A percentile compares a stretch with the other conserved stretches of the same genome.
These are phyloP conservation scores for Arenicola marina DNA, from an alignment of 2,888 invertebrate species.

Conservation along the genomic window DNA sequence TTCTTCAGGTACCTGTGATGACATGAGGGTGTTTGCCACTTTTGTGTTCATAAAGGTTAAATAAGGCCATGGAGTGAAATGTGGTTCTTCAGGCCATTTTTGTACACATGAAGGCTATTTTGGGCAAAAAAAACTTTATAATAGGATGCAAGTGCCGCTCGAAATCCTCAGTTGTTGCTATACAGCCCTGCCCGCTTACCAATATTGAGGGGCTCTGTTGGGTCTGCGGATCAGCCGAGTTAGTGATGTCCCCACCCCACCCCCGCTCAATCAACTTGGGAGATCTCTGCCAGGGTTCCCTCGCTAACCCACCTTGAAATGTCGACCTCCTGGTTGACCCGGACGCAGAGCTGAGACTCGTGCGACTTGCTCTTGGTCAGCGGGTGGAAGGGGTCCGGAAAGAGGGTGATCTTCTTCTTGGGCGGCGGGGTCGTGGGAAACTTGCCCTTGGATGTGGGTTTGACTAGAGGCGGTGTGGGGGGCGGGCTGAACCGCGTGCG, in stretches of 20 bases:
- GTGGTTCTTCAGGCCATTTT: not conserved
- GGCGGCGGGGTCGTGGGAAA: constrained; percentile 83
- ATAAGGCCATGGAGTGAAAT: not conserved
- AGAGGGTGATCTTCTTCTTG: constrained; percentile 72
- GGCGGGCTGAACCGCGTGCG: constrained; percentile 63
- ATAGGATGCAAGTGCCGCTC: too few relatives aligned
- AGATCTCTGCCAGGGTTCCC: too few relatives aligned
- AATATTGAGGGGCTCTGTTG: too few relatives aligned
- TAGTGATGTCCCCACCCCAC: too few relatives aligned
- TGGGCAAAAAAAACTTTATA: not conserved
- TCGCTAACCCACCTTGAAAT: too few relatives aligned
- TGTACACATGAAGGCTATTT: too few relatives aligned
- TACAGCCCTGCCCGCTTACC: too few relatives aligned
- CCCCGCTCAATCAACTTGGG: too few relatives aligned
- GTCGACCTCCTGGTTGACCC: constrained; percentile 63
- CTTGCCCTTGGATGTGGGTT: constrained; percentile 64
- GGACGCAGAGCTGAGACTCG: constrained; percentile 81
- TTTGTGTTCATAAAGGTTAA: too few relatives aligned
- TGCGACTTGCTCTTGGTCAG: constrained; percentile 90
- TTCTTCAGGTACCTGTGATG: constrained; percentile 31
- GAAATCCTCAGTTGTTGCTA: too few relatives aligned
- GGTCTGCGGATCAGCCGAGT: too few relatives aligned
- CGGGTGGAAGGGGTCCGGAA: constrained; percentile 63
- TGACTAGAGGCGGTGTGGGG: constrained; percentile 64
- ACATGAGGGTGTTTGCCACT: not conserved